Conservation (phyloP, 2,797 vertebrate species). For the Petrocephalus sullivani region DNA sequence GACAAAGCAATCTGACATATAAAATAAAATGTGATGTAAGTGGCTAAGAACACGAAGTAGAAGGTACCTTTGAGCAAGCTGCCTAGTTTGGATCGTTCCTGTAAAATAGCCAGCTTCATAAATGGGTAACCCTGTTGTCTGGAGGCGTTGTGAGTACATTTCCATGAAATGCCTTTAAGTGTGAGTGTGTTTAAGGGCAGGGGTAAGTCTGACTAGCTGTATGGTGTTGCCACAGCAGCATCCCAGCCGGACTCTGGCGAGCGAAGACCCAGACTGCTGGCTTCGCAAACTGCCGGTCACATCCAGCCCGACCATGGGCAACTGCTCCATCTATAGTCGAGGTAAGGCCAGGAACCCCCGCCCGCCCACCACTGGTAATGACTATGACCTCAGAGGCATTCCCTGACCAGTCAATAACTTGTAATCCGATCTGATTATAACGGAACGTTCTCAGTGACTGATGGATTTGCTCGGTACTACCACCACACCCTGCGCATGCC, state of each 20-base stretch:
- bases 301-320: constrained; percentile 59
- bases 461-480: too few species aligned
- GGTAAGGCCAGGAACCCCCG: constrained; percentile 51
- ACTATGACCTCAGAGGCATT: neutral
- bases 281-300: constrained; percentile 68
- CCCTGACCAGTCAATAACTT: neutral
- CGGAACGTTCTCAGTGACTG: neutral
- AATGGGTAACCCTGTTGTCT: neutral
- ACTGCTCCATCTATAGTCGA: constrained; percentile 75
- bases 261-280: constrained; percentile 78
- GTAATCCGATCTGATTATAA: neutral
- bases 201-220: neutral
- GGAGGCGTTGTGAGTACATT: neutral
- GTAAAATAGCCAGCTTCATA: neutral
- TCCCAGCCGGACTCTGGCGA: constrained; percentile 56
- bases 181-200: neutral
- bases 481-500: neutral
- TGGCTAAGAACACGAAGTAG: neutral
- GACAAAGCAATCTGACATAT: neutral
- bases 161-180: neutral
- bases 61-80: neutral
- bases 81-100: neutral
- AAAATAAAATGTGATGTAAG: neutral
- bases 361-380: neutral
- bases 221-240: constrained; percentile 46